Conservation (phyloP, 2,888 invertebrate genomes). For the Apamea epomidion region DNA sequence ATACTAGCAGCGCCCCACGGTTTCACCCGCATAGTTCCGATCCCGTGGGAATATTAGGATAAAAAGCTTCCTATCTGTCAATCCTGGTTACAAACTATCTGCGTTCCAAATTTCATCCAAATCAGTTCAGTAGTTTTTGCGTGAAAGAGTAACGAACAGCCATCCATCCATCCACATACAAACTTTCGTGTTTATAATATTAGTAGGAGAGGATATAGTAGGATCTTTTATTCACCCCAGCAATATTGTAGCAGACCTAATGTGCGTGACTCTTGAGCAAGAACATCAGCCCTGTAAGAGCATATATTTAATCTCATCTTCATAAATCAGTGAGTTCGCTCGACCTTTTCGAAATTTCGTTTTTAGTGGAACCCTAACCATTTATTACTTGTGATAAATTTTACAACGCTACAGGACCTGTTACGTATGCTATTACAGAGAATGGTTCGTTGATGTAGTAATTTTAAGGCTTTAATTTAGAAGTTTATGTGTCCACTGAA, state of each 20-base stretch:
- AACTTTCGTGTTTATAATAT: too few species aligned
- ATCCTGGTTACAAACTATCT: too few species aligned
- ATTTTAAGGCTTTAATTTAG: conserved; percentile 7
- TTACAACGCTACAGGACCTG: conserved; percentile 32
- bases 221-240: conserved; percentile 18
- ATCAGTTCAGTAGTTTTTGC: too few species aligned
- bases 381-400: conserved; percentile 57
- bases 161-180: too few species aligned
- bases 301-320: conserved; percentile 51
- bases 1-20: neutral
- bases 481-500: neutral
- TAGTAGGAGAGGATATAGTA: too few species aligned
- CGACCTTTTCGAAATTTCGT: conserved; percentile 49
- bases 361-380: conserved; percentile 43
- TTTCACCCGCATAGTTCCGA: too few species aligned
- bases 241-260: conserved; percentile 26
- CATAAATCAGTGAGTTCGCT: conserved; percentile 55
- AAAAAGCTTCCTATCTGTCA: too few species aligned
- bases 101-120: too few species aligned
- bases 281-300: conserved; percentile 29
- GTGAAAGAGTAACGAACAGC: too few species aligned
- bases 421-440: conserved; percentile 24
- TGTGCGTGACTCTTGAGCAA: conserved; percentile 28
- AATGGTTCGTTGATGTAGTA: conserved; percentile 33
- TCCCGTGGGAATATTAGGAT: too few species aligned